Base-by-base conservation (phyloP, 2,113 vertebrate genomes). In the Chascanopsetta lugubris region DNA sequence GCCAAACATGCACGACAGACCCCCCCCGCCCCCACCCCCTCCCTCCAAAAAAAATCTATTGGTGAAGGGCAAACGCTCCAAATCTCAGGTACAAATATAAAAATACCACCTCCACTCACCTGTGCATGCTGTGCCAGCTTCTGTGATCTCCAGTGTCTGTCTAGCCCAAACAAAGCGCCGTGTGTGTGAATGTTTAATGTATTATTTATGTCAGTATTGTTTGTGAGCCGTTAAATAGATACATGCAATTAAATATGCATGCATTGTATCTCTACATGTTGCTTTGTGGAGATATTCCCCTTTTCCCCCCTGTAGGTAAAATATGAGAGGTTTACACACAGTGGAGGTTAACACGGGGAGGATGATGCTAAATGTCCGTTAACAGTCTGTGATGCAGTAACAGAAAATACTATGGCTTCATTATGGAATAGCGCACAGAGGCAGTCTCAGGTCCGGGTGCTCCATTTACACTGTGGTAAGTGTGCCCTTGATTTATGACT, bases 401-500 rank as follows among this genome's bases (percentile, higher is more conserved):
- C 70, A 53, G 32, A n/a, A 53, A 69, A 59, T 25, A 21, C 61
- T 29, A 74, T 11, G 38, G 67, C 63, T 81, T 50, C 56, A 69
- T 75, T 72, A 72, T 48, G 27, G 56, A 56, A 78, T 57, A 12
- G 22, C 56, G 60, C 74, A 67, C 71, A 70, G 61, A 76, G 61
- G 59, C 58, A 51, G 72, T 79, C 63, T 36, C 68, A 50, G 69
- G 56, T 54, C 72, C 73, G 60, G 57, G 21, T 75, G 74, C 69
- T 82, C 72, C 65, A 72, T 79, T 83, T 79, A 72, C 45, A 48
- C 59, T 18, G 69, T 76, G 75, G 69, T 61, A 66, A 84, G 68
- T 62, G 49, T 69, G 82, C 74, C 75, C 76, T 80, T 87, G 82
- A 87, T 84, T 87, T 85, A 84, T 83, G 81, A 85, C 80, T 82